Conservation (phyloP, 2,797 vertebrate species). For the Neoniphon sammara region DNA sequence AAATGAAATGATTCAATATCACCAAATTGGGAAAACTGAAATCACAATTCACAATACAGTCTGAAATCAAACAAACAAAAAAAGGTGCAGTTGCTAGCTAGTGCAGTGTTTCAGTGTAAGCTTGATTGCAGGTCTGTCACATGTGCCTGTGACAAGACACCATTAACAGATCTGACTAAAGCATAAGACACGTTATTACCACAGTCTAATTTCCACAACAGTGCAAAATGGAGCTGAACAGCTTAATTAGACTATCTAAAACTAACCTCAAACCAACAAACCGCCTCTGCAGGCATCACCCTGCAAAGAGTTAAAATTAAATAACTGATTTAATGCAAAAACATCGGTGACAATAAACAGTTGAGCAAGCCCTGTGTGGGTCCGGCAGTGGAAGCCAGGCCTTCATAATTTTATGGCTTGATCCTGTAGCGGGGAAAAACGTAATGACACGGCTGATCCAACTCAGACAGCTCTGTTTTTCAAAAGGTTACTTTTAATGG, state of each 20-base stretch:
- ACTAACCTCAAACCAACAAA: neutral
- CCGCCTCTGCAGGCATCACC: neutral
- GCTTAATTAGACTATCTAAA: neutral
- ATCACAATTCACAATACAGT: too few species aligned
- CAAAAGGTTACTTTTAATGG: conserved; percentile 1
- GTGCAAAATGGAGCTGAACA: neutral
- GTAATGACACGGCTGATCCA: neutral
- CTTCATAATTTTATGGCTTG: neutral
- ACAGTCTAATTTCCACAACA: neutral
- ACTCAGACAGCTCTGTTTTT: neutral
- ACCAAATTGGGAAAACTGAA: too few species aligned
- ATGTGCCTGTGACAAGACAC: neutral
- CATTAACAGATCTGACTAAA: neutral
- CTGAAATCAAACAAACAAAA: too few species aligned
- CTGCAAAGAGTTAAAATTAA: neutral
- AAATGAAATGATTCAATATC: too few species aligned
- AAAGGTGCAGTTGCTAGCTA: too few species aligned
- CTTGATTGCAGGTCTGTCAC: too few species aligned
- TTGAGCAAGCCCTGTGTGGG: too few species aligned
- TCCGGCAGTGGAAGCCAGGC: too few species aligned
- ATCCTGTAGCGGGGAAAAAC: neutral
- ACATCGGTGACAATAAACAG: neutral
- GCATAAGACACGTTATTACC: too few species aligned
- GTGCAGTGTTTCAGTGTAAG: too few species aligned
- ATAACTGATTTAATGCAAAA: neutral